These are phyloP conservation scores for Scaptodrosophila latifasciaeformis DNA, from an alignment of 2,888 invertebrate genomes.

Conservation along the genomic window DNA sequence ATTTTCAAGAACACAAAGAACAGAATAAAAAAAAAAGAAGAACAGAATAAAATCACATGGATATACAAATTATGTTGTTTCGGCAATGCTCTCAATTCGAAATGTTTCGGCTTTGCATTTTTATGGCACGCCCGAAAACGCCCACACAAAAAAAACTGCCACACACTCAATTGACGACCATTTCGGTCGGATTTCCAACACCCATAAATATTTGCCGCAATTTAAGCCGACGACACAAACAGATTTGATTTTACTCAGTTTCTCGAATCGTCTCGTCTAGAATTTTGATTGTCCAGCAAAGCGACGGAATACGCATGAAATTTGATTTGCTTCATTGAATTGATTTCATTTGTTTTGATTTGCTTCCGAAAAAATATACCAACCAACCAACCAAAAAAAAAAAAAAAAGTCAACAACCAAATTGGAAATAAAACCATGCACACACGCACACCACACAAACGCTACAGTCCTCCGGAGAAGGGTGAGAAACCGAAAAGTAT, in stretches of 20 bases:
- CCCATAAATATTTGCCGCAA: conserved; percentile 39
- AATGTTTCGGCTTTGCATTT: neutral
- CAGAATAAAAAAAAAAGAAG: neutral
- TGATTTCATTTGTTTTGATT: conserved; percentile 65
- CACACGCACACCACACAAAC: conserved; percentile 4
- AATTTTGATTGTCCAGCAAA: conserved; percentile 19
- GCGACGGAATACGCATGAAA: conserved; percentile 63
- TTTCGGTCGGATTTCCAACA: conserved; percentile 22
- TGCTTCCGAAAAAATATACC: conserved; percentile 62
- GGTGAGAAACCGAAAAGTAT: too few species aligned
- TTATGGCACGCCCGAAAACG: neutral
- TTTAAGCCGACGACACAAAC: conserved; percentile 24
- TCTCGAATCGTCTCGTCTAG: conserved; percentile 8
- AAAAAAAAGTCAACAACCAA: too few species aligned
- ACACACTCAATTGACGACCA: neutral
- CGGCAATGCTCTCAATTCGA: neutral
- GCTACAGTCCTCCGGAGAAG: too few species aligned
- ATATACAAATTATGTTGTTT: conserved; percentile 2
- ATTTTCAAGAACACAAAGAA: neutral
- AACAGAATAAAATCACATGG: neutral
- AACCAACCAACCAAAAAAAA: too few species aligned
- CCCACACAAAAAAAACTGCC: neutral
- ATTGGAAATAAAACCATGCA: conserved; percentile 50
- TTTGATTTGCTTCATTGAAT: conserved; percentile 65
- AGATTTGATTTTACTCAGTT: conserved; percentile 41